phyloP scores from a whole-genome alignment of 1,140 invertebrate genomes.

The Drosophila sechellia region DNA sequence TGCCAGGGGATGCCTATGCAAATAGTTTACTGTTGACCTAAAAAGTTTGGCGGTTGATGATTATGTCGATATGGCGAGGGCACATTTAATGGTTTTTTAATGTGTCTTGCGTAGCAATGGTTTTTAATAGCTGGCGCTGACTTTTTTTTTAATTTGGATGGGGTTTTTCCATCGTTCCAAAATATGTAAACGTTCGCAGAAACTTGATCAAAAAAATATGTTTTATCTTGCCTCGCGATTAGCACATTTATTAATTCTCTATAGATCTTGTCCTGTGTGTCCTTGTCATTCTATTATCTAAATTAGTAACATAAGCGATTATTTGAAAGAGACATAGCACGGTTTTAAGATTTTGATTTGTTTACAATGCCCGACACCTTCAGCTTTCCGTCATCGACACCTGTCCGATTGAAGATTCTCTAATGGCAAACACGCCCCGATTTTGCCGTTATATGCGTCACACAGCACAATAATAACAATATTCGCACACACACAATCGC shows the following conservation, averaged over 20 bases:
- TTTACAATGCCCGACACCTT: constrained; percentile 26
- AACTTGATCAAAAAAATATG: constrained; percentile 1
- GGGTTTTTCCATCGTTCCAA: constrained; percentile 42
- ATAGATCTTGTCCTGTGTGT: neutral
- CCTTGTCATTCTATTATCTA: constrained; percentile 15
- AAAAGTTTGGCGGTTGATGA: neutral
- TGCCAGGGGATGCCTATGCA: constrained; percentile 19
- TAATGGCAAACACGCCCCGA: constrained; percentile 63
- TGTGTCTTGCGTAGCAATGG: constrained; percentile 19
- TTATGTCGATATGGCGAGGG: constrained; percentile 13
- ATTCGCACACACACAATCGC: constrained; percentile 14
- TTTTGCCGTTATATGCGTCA: constrained; percentile 66
- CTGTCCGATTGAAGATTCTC: constrained; percentile 16
- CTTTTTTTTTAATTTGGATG: constrained; percentile 17
- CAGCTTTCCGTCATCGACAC: constrained; percentile 25
- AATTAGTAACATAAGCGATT: constrained; percentile 24
- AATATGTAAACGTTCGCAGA: constrained; percentile 3
- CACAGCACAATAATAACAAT: constrained; percentile 53
- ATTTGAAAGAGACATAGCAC: neutral
- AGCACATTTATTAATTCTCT: constrained; percentile 41
- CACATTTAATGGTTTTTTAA: constrained; percentile 52
- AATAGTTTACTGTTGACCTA: constrained; percentile 13
- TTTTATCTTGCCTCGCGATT: constrained; percentile 12
- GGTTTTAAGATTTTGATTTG: constrained; percentile 36
- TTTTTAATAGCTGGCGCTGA: constrained; percentile 36